Evolutionary conservation across 2,797 vertebrate genomes (phyloP).

Genomic region (Pseudochromis fuscus): DNA sequence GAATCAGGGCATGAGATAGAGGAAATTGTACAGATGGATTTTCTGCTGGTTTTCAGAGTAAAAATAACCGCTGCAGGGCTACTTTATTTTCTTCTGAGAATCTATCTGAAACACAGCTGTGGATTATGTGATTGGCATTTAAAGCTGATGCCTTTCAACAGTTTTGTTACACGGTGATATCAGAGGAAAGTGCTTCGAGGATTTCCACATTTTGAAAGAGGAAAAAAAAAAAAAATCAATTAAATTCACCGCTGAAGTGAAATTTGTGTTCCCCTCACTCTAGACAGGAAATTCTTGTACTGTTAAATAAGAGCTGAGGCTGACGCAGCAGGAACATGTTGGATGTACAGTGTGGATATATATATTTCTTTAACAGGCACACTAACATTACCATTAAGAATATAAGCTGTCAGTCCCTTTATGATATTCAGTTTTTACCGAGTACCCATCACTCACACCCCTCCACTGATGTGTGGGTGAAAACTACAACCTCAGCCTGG

Average conservation of each 20-base stretch:
- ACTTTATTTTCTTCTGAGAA: slow-evolving; percentile 29
- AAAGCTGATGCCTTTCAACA: slow-evolving; percentile 4
- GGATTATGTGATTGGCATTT: slow-evolving; percentile 33
- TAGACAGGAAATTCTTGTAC: too few species aligned
- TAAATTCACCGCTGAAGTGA: background rate
- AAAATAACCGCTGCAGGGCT: slow-evolving; percentile 44
- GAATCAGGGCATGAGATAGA: slow-evolving; percentile 50
- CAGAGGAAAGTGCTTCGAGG: background rate
- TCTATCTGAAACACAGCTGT: slow-evolving; percentile 25
- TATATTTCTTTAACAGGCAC: too few species aligned
- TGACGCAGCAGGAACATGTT: too few species aligned
- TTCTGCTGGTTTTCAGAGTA: slow-evolving; percentile 21
- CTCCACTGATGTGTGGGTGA: too few species aligned
- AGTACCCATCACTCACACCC: too few species aligned
- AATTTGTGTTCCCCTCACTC: background rate
- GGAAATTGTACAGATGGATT: slow-evolving; percentile 52
- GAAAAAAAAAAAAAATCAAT: background rate
- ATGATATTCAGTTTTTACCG: too few species aligned
- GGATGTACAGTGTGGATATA: too few species aligned
- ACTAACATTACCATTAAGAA: too few species aligned
- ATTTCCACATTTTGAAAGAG: slow-evolving; percentile 1
- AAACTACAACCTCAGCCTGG: too few species aligned
- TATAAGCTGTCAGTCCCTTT: too few species aligned
- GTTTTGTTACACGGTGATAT: background rate
- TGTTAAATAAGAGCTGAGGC: too few species aligned